Evolutionary conservation across 2,888 invertebrate genomes (phyloP), one percentile per base, ranked within the genome.

Genomic region (Tetragonisca angustula): DNA sequence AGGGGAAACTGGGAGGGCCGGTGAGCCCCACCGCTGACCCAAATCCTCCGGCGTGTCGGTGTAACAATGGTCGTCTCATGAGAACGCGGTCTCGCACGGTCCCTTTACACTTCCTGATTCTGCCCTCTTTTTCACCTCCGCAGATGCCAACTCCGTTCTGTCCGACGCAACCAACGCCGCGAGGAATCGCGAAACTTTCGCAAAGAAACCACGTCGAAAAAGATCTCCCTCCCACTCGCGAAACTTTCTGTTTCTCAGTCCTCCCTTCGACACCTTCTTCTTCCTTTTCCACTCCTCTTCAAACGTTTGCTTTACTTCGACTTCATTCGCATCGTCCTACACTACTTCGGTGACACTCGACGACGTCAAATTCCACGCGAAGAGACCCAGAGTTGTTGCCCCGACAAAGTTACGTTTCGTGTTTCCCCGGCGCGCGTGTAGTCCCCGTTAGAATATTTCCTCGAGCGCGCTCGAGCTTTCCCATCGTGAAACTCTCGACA

Each of bases 1-100:
- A 89, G 89, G 90, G 89, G 89, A 92, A 92, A 90, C 89, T 90
- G 90, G 88, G 87, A 90, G 91, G 92, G 86, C 85, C 90, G 86
- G 73, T 74, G 86, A 84, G 89, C 90, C 89, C 89, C 90, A 88
- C 88, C 90, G 91, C 87, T 92, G 92, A 92, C 92, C 92, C 88
- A 92, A 90, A 92, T 92, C 87, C 87, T 85, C 70, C 70, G 84
- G 83, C 86, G 86, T 82, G 86, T 85, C 87, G 84, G 84, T 86
- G 84, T 86, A 90, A 91, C 90, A 91, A 91, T 90, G 86, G 86
- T 87, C 79, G 90, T 84, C 87, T 87, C 91, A 88, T 91, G 90
- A 92, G 91, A 91, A 91, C 90, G 89, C 87, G 86, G 87, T 90
- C 87, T 88, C 83, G 87, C 83, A 83, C 84, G 81, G 84, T 91